Evolutionary conservation across 2,888 invertebrate genomes (phyloP).

Genomic region (Lasioglossum villosulum): DNA sequence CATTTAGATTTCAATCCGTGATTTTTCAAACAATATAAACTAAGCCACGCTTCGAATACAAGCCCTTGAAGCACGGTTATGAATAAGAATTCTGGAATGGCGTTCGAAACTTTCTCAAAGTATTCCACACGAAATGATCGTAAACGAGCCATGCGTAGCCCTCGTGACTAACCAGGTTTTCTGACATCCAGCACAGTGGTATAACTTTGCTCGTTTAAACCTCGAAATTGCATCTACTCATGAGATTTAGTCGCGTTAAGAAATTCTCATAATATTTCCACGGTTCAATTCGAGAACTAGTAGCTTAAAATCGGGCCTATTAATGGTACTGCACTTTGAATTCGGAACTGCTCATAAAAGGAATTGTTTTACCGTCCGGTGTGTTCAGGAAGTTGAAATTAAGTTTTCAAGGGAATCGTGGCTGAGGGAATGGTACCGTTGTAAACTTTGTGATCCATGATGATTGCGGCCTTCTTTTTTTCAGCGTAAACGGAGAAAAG

Average conservation of each 20-base stretch:
- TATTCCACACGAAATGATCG: background rate
- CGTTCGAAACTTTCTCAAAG: background rate
- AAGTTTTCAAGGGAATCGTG: background rate
- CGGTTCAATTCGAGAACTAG: background rate
- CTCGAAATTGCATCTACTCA: background rate
- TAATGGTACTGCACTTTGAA: background rate
- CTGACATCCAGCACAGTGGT: background rate
- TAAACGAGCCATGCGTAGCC: conserved; percentile 1
- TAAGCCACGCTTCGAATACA: background rate
- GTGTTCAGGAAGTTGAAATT: conserved; percentile 6
- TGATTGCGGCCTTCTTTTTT: conserved; percentile 13
- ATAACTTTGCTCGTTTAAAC: background rate
- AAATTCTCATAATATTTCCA: background rate
- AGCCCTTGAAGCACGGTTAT: background rate
- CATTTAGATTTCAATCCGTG: background rate
- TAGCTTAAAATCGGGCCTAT: background rate
- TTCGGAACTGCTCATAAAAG: background rate
- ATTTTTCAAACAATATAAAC: background rate
- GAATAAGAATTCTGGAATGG: background rate
- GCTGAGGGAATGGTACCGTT: background rate
- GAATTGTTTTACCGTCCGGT: conserved; percentile 9
- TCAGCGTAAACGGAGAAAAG: background rate
- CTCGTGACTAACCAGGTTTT: background rate
- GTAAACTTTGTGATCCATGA: conserved; percentile 23
- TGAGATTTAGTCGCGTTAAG: background rate